phyloP scores from a whole-genome alignment of 2,113 vertebrate species.

The Speoplatyrhinus poulsoni region DNA sequence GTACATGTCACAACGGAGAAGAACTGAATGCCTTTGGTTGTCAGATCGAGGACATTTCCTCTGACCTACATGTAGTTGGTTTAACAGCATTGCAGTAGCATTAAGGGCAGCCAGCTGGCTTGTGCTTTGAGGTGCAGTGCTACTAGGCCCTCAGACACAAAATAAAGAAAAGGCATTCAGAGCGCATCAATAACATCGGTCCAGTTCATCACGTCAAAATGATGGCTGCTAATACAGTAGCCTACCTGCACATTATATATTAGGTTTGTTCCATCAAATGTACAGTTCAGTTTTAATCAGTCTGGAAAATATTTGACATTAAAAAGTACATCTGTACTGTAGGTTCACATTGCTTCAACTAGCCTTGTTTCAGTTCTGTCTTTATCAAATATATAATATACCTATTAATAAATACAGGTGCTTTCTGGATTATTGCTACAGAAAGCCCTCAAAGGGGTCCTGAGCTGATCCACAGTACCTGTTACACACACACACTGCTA shows the following conservation, averaged over 20 bases:
- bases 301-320: conserved; percentile 7
- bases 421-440: conserved; percentile 26
- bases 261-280: conserved; percentile 7
- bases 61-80: neutral
- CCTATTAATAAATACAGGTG: conserved; percentile 26
- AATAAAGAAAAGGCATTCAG: conserved; percentile 12
- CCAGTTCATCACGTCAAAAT: neutral
- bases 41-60: conserved; percentile 9
- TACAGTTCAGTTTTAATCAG: conserved; percentile 9
- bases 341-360: neutral
- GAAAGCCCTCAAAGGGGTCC: conserved; percentile 31
- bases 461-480: conserved; percentile 38
- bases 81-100: conserved; percentile 35
- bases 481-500: conserved; percentile 21
- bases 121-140: conserved; percentile 36
- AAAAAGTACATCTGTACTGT: neutral
- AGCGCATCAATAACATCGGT: conserved; percentile 4
- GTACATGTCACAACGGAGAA: neutral
- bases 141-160: neutral
- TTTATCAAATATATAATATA: conserved; percentile 33
- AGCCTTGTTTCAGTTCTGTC: conserved; percentile 18
- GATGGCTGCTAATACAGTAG: conserved; percentile 16
- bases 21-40: neutral
- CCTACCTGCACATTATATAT: conserved; percentile 22
- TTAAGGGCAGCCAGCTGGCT: conserved; percentile 1